These are phyloP conservation scores for Drosophila tanythrix DNA, from an alignment of 2,888 invertebrate species.

Conservation along the genomic window DNA sequence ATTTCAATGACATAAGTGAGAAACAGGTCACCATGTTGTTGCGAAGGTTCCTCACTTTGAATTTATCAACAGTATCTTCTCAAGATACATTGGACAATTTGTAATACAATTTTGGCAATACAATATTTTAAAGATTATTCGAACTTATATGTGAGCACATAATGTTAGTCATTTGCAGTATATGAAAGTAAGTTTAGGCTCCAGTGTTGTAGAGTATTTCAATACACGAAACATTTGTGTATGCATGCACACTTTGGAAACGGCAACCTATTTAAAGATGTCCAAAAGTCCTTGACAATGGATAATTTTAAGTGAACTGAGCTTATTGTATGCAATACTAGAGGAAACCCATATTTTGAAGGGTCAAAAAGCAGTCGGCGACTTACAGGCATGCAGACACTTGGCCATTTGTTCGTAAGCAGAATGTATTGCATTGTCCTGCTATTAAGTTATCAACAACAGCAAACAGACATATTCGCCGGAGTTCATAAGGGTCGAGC, in stretches of 20 bases:
- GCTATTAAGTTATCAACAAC: constrained; percentile 79
- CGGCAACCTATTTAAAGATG: constrained; percentile 65
- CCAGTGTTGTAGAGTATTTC: not conserved
- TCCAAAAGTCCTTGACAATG: constrained; percentile 71
- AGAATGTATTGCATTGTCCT: constrained; percentile 61
- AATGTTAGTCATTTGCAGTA: not conserved
- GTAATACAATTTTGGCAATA: not conserved
- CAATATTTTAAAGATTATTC: not conserved
- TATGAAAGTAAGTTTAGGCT: not conserved
- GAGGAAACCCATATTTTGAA: constrained; percentile 6
- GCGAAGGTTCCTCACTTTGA: not conserved
- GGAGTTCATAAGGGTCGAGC: constrained; percentile 37
- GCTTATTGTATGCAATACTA: constrained; percentile 46
- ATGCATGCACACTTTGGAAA: constrained; percentile 30
- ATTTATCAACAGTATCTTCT: not conserved
- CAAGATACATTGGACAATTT: not conserved
- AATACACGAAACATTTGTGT: constrained; percentile 8
- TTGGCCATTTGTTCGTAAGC: constrained; percentile 59
- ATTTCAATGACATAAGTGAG: not conserved
- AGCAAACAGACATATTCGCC: constrained; percentile 47
- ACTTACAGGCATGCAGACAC: constrained; percentile 19
- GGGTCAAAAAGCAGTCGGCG: constrained; percentile 7
- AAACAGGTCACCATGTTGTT: not conserved
- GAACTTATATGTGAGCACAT: not conserved
- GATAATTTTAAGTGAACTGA: constrained; percentile 63